Evolutionary conservation across 2,888 invertebrate species (phyloP), one percentile per base, ranked within the genome.

Genomic region (Eilema depressum): DNA sequence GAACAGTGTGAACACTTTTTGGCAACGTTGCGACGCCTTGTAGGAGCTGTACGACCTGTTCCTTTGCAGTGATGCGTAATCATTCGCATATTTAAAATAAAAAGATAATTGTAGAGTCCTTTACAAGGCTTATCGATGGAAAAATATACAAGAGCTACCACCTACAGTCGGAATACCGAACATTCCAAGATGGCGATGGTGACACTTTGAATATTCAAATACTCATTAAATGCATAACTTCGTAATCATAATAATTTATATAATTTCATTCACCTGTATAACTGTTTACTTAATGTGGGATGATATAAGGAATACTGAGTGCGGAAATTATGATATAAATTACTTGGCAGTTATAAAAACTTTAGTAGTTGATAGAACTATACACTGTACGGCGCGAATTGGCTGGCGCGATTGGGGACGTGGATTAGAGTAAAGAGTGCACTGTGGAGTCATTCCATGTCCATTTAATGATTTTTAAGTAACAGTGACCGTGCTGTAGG

Each of bases 1-100:
- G 66, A 62, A 57, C 66, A 28, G 62, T 62, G 66, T 70, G 62
- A 66, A 66, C 70, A 37, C 57, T 66, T 70, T 66, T 66, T 70
- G 62, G 61, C 66, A 33, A 56, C 23, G 62, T 41, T 11, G 20
- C 37, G 10, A 63, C 26, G 25, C 37, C 62, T 57, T 66, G 30
- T 66, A 41, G n/a, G 41, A 65, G 20, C 11, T 5, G 14, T 20
- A 20, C 41, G 30, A 47, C 63, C 25, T 59, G 66, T 59, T 70
- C 17, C 41, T 26, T 37, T 66, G 61, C 61, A 33, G 25, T 60
- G 12, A 26, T 10, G 37, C 41, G 5, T 11, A 59, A 47, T 59
- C 4, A 41, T 53, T 41, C 66, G 14, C 23, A 66, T 8, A 47
- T 17, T 14, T 30, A 7, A 28, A 12, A 41, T n/a, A 60, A 60